Evolutionary conservation across 2,113 vertebrate species (phyloP), one percentile per base, ranked within the genome.

Genomic region (Ageneiosus marmoratus): DNA sequence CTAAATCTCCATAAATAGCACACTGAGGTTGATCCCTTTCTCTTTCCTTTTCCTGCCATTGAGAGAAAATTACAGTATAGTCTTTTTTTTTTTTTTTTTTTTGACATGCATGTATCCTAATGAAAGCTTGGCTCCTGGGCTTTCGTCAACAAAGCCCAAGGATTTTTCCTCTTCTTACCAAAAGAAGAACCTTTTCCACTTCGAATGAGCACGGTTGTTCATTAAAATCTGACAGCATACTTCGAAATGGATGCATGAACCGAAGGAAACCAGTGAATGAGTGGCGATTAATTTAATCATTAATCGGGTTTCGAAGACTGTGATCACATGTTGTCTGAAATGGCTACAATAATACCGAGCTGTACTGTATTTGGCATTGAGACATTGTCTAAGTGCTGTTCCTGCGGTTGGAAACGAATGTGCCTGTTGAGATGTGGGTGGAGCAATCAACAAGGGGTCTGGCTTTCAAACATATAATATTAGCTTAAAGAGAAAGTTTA

Each of bases 151-250:
- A 95, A 95, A 94, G 92, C 87, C 92, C 87, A 86, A 41, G 88
- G 85, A 91, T 94, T 93, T 93, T 93, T 91, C 87, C 91, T 92
- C 93, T 93, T 93, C 92, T 88, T 90, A 92, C 93, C 93, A 91
- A 94, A 94, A 94, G 93, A 92, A 93, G 91, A 93, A 94, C 93
- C 91, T 94, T 93, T 93, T 94, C 93, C 93, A 94, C 92, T 93
- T 94, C 92, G 94, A 94, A 94, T 94, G 93, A 94, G n/a, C n/a
- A 94, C 92, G 92, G 91, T 92, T 92, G 86, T 91, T 88, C 86
- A 90, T 93, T 93, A 91, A 92, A 84, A 86, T 89, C 85, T 84
- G 81, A 87, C 77, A 85, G 88, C 89, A 88, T 90, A 92, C 89
- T 94, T 94, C 92, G 76, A 92, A 93, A 92, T 93, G 89, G 91